Evolutionary conservation across 2,113 vertebrate genomes (phyloP).

Genomic region (Pseudorasbora parva): DNA sequence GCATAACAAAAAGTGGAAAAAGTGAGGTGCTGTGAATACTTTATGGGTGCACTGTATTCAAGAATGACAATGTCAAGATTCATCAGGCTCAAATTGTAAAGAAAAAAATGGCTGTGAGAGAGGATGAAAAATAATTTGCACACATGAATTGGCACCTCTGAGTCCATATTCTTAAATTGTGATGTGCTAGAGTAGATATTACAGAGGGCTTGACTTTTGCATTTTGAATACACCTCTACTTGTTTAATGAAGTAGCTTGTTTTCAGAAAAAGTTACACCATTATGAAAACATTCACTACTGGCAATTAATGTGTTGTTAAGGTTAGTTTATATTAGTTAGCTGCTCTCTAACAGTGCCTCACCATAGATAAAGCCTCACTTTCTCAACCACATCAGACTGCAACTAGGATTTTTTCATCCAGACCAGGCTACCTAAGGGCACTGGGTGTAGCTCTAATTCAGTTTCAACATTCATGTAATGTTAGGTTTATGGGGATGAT

Average conservation of each 20-base stretch:
- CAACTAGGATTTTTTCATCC: neutral
- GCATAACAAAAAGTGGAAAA: too few species aligned
- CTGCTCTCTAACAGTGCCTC: neutral
- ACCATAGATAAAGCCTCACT: neutral
- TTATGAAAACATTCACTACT: neutral
- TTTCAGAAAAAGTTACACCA: neutral
- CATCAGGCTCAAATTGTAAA: too few species aligned
- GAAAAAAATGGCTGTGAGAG: too few species aligned
- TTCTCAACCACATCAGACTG: neutral
- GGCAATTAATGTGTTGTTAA: neutral
- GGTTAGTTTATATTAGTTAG: neutral
- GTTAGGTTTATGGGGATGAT: slow-evolving; percentile 20
- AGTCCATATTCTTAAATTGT: too few species aligned
- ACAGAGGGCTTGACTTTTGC: too few species aligned
- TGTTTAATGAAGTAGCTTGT: neutral
- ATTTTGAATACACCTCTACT: neutral
- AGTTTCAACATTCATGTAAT: slow-evolving; percentile 11
- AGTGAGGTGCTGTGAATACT: too few species aligned
- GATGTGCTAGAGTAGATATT: too few species aligned
- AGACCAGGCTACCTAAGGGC: neutral
- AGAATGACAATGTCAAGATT: too few species aligned
- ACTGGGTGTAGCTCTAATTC: neutral
- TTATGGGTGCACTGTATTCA: too few species aligned
- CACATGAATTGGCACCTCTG: too few species aligned
- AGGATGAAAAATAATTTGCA: too few species aligned